Evolutionary conservation across 1,140 invertebrate genomes (phyloP).

Genomic region (Pinna nobilis): DNA sequence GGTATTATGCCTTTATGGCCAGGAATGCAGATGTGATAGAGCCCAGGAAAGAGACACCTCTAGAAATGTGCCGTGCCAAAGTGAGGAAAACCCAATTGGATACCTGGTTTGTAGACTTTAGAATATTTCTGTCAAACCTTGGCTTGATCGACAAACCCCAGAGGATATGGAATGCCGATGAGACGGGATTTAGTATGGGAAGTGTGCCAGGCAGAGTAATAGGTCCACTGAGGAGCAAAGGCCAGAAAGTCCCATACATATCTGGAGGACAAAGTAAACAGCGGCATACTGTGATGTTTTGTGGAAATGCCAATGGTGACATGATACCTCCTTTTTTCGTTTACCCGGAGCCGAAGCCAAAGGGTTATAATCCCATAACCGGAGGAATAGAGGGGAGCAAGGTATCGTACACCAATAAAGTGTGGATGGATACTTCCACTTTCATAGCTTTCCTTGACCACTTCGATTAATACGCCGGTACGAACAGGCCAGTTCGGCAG

Average conservation of each 20-base stretch:
- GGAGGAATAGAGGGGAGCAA: conserved; percentile 20
- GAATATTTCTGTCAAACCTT: neutral
- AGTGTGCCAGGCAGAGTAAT: conserved; percentile 28
- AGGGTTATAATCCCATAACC: conserved; percentile 42
- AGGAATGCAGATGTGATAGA: conserved; percentile 14
- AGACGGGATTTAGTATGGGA: conserved; percentile 24
- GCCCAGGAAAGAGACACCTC: conserved; percentile 25
- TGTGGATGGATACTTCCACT: conserved; percentile 18
- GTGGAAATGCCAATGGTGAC: conserved; percentile 21
- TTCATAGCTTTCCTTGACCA: conserved; percentile 35
- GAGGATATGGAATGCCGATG: conserved; percentile 25
- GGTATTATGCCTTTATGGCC: conserved; percentile 15
- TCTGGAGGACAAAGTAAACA: conserved; percentile 27
- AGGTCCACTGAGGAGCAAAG: conserved; percentile 17
- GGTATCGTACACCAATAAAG: conserved; percentile 42
- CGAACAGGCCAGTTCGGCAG: conserved; percentile 32
- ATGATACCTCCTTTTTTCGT: conserved; percentile 36
- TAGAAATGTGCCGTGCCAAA: conserved; percentile 11
- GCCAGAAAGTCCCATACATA: conserved; percentile 5
- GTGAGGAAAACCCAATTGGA: neutral
- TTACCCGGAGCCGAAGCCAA: conserved; percentile 34
- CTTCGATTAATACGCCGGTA: conserved; percentile 29
- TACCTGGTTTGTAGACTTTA: neutral
- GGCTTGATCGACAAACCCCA: conserved; percentile 17
- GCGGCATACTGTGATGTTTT: conserved; percentile 14